Percentiles rank a stretch among this genome's conserved stretches.
These are phyloP conservation scores for Apodemia hepburni DNA, from an alignment of 2,888 invertebrate genomes.

Conservation along the genomic window DNA sequence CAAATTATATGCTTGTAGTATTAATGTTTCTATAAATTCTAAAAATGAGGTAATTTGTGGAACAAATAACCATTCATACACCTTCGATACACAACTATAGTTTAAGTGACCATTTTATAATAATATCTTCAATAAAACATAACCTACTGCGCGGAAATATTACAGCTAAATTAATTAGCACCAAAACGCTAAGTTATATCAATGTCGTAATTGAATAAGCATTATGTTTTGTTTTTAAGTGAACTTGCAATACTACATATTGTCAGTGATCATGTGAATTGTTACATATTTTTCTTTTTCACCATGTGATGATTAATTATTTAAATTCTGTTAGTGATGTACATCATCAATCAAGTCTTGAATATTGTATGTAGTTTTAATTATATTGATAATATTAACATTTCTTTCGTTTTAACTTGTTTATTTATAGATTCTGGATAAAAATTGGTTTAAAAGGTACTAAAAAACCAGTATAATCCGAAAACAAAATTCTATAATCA, in stretches of 20 bases:
- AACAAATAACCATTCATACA: too few species aligned
- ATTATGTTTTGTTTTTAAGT: conserved; percentile 1
- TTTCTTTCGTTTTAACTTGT: too few species aligned
- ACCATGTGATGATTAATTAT: conserved; percentile 1
- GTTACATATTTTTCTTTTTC: background rate
- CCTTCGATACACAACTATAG: too few species aligned
- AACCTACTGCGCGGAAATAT: conserved; percentile 1
- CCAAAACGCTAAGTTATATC: background rate
- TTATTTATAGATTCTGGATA: too few species aligned
- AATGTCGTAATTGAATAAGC: background rate
- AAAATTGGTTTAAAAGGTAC: too few species aligned
- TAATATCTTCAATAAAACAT: background rate
- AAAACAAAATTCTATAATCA: too few species aligned
- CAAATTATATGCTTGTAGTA: too few species aligned
- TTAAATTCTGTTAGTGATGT: background rate
- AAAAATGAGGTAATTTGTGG: too few species aligned
- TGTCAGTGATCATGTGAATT: background rate
- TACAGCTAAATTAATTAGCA: conserved; percentile 4
- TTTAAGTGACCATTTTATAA: background rate
- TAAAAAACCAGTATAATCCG: too few species aligned
- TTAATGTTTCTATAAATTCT: too few species aligned
- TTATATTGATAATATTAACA: too few species aligned
- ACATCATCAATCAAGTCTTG: conserved; percentile 2
- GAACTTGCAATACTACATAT: background rate
- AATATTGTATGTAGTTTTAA: conserved; percentile 5